These are phyloP conservation scores for Astyanax mexicanus DNA, from an alignment of 2,797 vertebrate species.

Conservation along the genomic window DNA sequence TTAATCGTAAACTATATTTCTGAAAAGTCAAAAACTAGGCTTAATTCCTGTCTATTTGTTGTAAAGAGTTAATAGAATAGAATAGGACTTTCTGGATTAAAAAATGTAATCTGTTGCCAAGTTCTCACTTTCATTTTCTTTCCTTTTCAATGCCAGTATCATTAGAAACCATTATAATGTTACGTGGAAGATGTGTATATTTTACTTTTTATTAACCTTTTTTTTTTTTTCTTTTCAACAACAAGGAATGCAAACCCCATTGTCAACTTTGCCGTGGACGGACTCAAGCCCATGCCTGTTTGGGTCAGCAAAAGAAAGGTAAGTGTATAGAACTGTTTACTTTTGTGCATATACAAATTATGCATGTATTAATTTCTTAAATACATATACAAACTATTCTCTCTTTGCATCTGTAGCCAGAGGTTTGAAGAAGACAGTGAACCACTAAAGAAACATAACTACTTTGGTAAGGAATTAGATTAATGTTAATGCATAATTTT, in stretches of 20 bases:
- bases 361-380: neutral
- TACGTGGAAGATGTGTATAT: neutral
- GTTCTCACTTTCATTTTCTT: too few species aligned
- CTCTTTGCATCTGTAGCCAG: conserved; percentile 17
- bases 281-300: conserved; percentile 70
- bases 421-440: conserved; percentile 19
- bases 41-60: too few species aligned
- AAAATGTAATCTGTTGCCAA: too few species aligned
- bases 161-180: too few species aligned
- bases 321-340: conserved; percentile 44
- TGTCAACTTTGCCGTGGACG: conserved; percentile 56
- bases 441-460: conserved; percentile 31
- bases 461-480: conserved; percentile 67
- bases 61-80: too few species aligned
- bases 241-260: neutral
- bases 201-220: neutral
- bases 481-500: too few species aligned
- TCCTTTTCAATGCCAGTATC: too few species aligned
- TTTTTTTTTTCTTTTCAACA: neutral
- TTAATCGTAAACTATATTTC: too few species aligned
- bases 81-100: too few species aligned
- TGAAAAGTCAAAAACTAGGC: too few species aligned
- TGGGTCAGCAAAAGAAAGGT: conserved; percentile 66
- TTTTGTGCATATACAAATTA: neutral
- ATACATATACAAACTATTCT: conserved; percentile 26